Evolutionary conservation across 2,113 vertebrate genomes (phyloP), one percentile per base, ranked within the genome.

Genomic region (Siphamia tubifer): DNA sequence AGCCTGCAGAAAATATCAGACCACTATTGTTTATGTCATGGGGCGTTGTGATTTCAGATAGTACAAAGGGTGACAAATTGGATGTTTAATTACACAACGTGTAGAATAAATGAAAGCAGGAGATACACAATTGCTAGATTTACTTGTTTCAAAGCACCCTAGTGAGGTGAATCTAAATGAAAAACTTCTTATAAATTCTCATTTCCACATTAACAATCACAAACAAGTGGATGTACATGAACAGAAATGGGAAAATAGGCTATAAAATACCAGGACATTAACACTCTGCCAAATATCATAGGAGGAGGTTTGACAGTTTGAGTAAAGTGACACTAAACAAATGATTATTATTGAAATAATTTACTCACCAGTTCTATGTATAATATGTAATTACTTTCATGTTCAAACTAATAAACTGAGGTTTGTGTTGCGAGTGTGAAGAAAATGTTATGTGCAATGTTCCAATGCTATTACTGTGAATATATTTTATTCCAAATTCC

Each of bases 1-100:
- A 56, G 53, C 53, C 44, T 49, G 45, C 19, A 64, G 66, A n/a
- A 36, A 54, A 32, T 44, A 19, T 60, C 65, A 27, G 21, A 60
- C 60, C 47, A 49, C 48, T 19, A 43, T 21, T 27, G n/a, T 30
- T 24, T 28, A 38, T 53, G 19, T 24, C n/a, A 53, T 21, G 43
- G 21, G 20, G 13, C 23, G 15, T 21, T 21, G 25, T 23, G 21
- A 51, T 39, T 31, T 25, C 30, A 40, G 43, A 21, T 55, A 30
- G 43, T 7, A 28, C 15, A 15, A 61, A 52, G 2, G 8, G 32
- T 27, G 5, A 24, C 21, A 40, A 49, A 19, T 16, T 34, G 21
- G 48, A 34, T 21, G 20, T 61, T 58, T 54, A 63, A 80, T 53
- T 62, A 54, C 4, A n/a, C 11, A 30, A 47, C 12, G 13, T 39